Conservation (phyloP, 1,140 invertebrate species). For the Cephus cinctus region DNA sequence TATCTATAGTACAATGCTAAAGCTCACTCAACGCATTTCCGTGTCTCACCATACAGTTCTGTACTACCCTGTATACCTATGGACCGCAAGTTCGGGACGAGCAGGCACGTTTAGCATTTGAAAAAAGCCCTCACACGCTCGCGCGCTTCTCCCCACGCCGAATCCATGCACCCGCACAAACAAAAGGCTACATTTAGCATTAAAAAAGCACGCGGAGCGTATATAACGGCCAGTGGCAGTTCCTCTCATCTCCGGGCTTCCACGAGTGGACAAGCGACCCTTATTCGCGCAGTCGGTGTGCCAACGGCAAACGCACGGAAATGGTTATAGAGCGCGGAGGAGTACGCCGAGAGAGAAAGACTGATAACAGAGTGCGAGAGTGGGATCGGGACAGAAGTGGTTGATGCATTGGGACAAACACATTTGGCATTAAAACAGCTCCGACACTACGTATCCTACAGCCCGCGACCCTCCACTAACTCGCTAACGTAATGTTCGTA, state of each 20-base stretch:
- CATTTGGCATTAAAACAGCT: constrained; percentile 40
- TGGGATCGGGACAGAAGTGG: constrained; percentile 28
- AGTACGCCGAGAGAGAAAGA: neutral
- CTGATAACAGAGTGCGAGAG: constrained; percentile 10
- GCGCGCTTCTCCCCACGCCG: constrained; percentile 10
- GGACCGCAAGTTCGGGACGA: constrained; percentile 13
- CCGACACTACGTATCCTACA: constrained; percentile 20
- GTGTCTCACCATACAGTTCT: too few species aligned
- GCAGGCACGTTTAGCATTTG: constrained; percentile 40
- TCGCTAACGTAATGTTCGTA: too few species aligned
- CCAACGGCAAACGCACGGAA: neutral
- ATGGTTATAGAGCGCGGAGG: neutral
- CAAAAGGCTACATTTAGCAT: constrained; percentile 47
- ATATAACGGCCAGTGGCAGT: neutral
- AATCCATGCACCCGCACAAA: constrained; percentile 28
- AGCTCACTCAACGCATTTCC: too few species aligned
- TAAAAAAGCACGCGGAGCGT: constrained; percentile 38
- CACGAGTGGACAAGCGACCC: constrained; percentile 24
- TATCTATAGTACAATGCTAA: too few species aligned
- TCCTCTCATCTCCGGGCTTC: constrained; percentile 23
- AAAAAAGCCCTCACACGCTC: constrained; percentile 28
- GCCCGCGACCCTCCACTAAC: constrained; percentile 14
- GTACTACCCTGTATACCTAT: too few species aligned
- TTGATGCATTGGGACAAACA: constrained; percentile 39
- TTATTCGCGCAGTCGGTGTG: constrained; percentile 16